Percentiles rank a stretch among this genome's conserved stretches.
Conservation (phyloP, 2,797 vertebrate genomes). For the Morus bassanus region DNA sequence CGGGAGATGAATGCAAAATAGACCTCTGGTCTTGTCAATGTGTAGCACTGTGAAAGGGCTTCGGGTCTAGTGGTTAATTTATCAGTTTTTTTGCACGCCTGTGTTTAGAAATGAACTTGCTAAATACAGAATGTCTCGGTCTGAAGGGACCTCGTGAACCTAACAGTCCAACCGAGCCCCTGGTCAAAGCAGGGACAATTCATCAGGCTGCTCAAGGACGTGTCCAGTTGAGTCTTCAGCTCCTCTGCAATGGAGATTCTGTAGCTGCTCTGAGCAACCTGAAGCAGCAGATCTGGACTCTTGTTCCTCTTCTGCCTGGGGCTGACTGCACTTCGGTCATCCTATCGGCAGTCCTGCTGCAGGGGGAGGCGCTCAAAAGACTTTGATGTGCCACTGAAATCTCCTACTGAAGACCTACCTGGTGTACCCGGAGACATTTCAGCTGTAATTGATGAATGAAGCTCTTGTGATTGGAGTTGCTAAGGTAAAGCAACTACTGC, state of each 20-base stretch:
- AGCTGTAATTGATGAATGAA: not conserved
- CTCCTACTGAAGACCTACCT: not conserved
- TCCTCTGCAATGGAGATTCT: not conserved
- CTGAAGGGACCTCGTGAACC: not conserved
- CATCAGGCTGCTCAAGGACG: not conserved
- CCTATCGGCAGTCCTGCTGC: not conserved
- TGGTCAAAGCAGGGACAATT: not conserved
- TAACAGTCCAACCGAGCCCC: not conserved
- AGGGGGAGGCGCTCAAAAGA: not conserved
- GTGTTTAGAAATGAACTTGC: not conserved
- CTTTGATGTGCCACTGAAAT: accelerated
- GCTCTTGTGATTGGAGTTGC: not conserved
- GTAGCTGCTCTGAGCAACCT: not conserved
- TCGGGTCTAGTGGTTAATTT: not conserved
- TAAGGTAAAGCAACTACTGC: not conserved
- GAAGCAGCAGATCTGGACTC: not conserved
- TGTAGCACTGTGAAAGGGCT: not conserved
- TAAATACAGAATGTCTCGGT: not conserved
- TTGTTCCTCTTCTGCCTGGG: not conserved
- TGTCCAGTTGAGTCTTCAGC: not conserved
- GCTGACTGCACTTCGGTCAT: too few relatives aligned
- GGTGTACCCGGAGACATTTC: not conserved
- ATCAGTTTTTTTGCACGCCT: not conserved
- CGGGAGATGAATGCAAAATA: not conserved
- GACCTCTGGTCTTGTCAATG: not conserved